Conservation (phyloP, 2,113 vertebrate species). For the Danionella cerebrum region DNA sequence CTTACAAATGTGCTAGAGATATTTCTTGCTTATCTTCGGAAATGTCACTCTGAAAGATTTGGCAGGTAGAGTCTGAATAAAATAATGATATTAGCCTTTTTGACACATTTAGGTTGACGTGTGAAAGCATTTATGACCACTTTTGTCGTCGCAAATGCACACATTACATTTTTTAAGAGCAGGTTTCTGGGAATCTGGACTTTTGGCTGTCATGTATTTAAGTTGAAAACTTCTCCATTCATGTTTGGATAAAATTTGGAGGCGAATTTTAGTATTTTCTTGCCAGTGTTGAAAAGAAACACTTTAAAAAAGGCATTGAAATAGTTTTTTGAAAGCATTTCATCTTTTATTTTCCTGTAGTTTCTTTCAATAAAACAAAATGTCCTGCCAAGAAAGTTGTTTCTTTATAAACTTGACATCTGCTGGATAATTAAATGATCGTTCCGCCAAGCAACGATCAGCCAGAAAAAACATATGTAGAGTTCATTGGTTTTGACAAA, state of each 20-base stretch:
- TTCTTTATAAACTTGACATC: neutral
- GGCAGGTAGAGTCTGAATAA: neutral
- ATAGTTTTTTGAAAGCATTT: neutral
- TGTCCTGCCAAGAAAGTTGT: slow-evolving; percentile 2
- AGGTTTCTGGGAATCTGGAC: neutral
- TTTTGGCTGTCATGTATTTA: neutral
- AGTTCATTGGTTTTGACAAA: slow-evolving; percentile 37
- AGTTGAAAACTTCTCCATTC: neutral
- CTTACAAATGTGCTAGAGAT: neutral
- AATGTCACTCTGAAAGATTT: neutral
- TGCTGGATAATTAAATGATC: slow-evolving; percentile 39
- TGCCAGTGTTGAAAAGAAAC: neutral
- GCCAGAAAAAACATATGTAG: slow-evolving; percentile 48
- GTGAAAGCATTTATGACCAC: neutral
- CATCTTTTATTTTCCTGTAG: neutral
- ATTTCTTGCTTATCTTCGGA: neutral
- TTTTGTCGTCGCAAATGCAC: neutral
- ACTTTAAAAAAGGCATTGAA: neutral
- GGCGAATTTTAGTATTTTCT: neutral
- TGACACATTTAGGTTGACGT: neutral
- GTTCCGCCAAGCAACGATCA: slow-evolving; percentile 42
- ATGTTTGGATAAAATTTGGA: neutral
- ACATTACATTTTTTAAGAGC: neutral
- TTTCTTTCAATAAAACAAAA: neutral
- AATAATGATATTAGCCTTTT: neutral